phyloP scores from a whole-genome alignment of 2,113 vertebrate species.

The Ceyx melanurus region DNA sequence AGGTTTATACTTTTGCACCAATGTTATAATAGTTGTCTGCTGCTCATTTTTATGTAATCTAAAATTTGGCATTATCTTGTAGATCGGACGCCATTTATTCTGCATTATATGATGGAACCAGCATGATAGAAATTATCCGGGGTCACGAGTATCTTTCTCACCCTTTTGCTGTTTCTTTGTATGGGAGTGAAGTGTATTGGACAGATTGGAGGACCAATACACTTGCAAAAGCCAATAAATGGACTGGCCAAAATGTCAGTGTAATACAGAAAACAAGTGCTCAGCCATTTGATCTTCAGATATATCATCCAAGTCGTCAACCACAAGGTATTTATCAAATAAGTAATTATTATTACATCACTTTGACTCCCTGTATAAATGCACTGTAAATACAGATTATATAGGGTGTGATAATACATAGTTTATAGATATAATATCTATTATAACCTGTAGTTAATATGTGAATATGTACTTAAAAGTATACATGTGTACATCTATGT shows the following conservation, averaged over 20 bases:
- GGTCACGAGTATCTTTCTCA: conserved; percentile 98
- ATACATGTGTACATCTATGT: neutral
- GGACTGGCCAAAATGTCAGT: conserved; percentile 95
- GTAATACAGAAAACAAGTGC: conserved; percentile 99
- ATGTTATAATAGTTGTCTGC: neutral
- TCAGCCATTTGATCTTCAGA: conserved; percentile 96
- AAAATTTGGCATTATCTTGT: conserved; percentile 38
- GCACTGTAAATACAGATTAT: neutral
- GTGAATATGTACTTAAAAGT: neutral
- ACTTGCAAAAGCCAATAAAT: conserved; percentile 95
- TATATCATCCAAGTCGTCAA: conserved; percentile 97
- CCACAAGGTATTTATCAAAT: conserved; percentile 79
- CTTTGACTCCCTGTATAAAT: neutral
- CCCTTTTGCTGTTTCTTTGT: conserved; percentile 95
- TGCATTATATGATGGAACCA: conserved; percentile 91
- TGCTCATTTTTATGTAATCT: neutral
- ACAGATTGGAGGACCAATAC: conserved; percentile 99
- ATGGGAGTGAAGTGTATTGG: conserved; percentile 96
- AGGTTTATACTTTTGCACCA: neutral
- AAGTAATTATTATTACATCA: neutral
- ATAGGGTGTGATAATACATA: neutral
- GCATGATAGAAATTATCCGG: conserved; percentile 92
- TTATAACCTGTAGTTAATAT: neutral
- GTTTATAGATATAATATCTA: neutral
- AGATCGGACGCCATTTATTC: conserved; percentile 99